Base-by-base conservation (phyloP, 1,140 invertebrate species). In the Drosophila teissieri region DNA sequence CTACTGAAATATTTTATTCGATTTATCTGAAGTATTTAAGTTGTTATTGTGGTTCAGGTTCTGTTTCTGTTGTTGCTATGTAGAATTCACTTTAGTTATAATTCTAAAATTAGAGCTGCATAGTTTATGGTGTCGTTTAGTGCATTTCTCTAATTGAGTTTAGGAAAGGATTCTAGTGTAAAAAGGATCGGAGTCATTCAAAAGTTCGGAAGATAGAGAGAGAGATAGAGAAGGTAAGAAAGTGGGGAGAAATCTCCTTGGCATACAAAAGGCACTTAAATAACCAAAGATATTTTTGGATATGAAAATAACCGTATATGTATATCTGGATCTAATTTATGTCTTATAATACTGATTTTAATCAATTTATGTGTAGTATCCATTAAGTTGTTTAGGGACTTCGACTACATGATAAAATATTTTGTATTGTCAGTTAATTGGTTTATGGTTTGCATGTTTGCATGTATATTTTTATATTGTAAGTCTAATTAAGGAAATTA, bases 391-490 rank as follows among this genome's bases (percentile, higher is more conserved):
- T 22, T 44, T 12, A 48, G 65, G 64, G 46, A 49, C 45, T 63
- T 73, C 53, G 45, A 39, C 73, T 75, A 76, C 73, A 42, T 65
- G 52, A 48, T 74, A 67, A 74, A 74, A 63, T 57, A 74, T 74
- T 60, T 53, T 73, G 79, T 86, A 86, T 88, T 86, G 83, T 86
- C 82, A 75, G 82, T 86, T 79, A 88, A 79, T 79, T 73, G 83
- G 79, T 79, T 82, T 78, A 58, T 74, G 78, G 78, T 68, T 80
- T 51, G 58, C 36, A 42, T 67, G 61, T 48, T 22, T 22, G 19
- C 19, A 22, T 55, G 46, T 46, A 48, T 55, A 80, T 60, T 76
- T 55, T 24, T 63, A 68, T 61, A 61, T 63, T 68, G 52, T 82
- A 67, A 88, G 22, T 65, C 77, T 86, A 88, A 85, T 88, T 83